Percentiles rank a stretch among this genome's conserved stretches.
Conservation (phyloP, 2,888 invertebrate species). For the Deroplatys truncata region DNA sequence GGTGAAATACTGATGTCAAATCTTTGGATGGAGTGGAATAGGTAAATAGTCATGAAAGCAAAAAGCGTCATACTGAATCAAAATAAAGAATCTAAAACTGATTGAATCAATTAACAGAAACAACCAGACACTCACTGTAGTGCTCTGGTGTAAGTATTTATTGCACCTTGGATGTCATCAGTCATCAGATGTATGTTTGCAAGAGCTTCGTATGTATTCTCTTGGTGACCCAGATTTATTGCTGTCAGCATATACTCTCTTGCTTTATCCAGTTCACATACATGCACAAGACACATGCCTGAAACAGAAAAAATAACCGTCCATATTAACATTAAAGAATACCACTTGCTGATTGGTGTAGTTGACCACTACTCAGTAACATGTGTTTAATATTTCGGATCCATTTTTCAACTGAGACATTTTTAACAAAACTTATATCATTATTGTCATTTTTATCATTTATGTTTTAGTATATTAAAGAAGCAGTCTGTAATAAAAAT, state of each 20-base stretch:
- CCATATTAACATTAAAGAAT: not conserved
- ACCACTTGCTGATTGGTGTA: not conserved
- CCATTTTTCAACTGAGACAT: too few relatives aligned
- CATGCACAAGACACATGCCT: conserved; percentile 71
- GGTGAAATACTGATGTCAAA: too few relatives aligned
- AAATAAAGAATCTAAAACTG: too few relatives aligned
- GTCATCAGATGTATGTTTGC: conserved; percentile 64
- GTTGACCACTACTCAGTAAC: not conserved
- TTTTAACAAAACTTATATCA: too few relatives aligned
- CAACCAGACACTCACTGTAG: conserved; percentile 56
- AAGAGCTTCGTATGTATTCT: conserved; percentile 66
- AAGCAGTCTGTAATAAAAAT: too few relatives aligned
- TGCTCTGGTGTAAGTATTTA: conserved; percentile 66
- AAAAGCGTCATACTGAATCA: too few relatives aligned
- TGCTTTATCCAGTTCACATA: conserved; percentile 64
- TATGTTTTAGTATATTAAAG: too few relatives aligned
- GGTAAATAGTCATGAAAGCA: too few relatives aligned
- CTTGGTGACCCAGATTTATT: conserved; percentile 67
- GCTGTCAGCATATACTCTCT: conserved; percentile 69
- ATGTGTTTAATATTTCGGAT: too few relatives aligned
- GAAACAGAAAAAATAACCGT: conserved; percentile 23
- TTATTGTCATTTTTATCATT: too few relatives aligned
- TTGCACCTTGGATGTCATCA: conserved; percentile 64
- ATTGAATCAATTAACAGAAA: too few relatives aligned
- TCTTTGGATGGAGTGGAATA: too few relatives aligned